These are phyloP conservation scores for Sander vitreus DNA, from an alignment of 2,113 vertebrate genomes.

Conservation along the genomic window DNA sequence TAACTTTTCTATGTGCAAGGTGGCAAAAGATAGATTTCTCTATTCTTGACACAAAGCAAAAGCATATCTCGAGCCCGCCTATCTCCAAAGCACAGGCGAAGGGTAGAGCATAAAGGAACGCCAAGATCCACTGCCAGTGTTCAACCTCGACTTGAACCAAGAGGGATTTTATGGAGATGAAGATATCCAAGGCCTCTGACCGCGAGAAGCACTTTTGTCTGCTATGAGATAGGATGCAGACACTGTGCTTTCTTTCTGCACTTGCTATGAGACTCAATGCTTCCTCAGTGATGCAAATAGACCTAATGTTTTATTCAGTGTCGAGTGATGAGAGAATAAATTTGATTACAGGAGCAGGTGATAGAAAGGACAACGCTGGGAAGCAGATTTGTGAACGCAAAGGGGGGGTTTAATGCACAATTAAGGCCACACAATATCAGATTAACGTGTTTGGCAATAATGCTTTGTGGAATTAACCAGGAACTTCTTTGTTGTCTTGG, in stretches of 20 bases:
- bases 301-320: slow-evolving; percentile 71
- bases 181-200: slow-evolving; percentile 47
- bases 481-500: neutral
- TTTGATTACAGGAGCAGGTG: slow-evolving; percentile 59
- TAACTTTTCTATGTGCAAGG: slow-evolving; percentile 8
- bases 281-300: slow-evolving; percentile 51
- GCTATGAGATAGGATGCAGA: slow-evolving; percentile 40
- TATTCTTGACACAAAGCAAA: slow-evolving; percentile 25
- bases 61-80: slow-evolving; percentile 45
- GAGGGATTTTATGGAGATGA: slow-evolving; percentile 56
- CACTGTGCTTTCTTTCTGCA: slow-evolving; percentile 10
- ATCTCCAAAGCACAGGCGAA: slow-evolving; percentile 54
- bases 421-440: slow-evolving; percentile 15
- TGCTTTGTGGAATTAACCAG: slow-evolving; percentile 2
- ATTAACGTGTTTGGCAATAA: slow-evolving; percentile 12
- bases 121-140: slow-evolving; percentile 36
- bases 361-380: neutral
- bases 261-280: neutral
- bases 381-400: slow-evolving; percentile 15
- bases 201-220: slow-evolving; percentile 18
- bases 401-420: slow-evolving; percentile 25
- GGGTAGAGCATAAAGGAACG: slow-evolving; percentile 21
- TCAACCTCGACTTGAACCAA: slow-evolving; percentile 52
- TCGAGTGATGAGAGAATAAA: slow-evolving; percentile 52
- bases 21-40: slow-evolving; percentile 24